Percentiles rank a stretch among this genome's conserved stretches.
Conservation (phyloP, 2,888 invertebrate genomes). For the Amphipyra berbera region DNA sequence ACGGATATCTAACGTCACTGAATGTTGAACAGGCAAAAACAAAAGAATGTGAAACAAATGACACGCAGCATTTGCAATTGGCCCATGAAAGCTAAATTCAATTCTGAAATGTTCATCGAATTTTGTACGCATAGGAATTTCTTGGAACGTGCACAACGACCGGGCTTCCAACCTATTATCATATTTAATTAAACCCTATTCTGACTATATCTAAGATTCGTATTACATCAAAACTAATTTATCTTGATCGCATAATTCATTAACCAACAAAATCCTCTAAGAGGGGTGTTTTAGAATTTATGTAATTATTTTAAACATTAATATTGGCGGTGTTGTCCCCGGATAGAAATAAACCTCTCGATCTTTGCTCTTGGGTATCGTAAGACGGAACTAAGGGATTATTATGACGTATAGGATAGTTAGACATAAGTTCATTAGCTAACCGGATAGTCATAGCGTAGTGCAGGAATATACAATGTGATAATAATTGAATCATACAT, state of each 20-base stretch:
- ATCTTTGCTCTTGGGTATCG: conserved; percentile 17
- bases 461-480: no score
- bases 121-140: conserved; percentile 49
- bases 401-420: background rate
- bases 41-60: conserved; percentile 49
- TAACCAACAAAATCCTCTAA: conserved; percentile 40
- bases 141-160: conserved; percentile 36
- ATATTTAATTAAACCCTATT: conserved; percentile 54
- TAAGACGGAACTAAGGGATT: conserved; percentile 12
- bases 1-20: conserved; percentile 12
- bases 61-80: conserved; percentile 28
- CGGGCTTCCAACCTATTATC: conserved; percentile 43
- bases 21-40: conserved; percentile 28
- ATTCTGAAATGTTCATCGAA: conserved; percentile 46
- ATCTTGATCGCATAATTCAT: conserved; percentile 59
- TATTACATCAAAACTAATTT: conserved; percentile 55
- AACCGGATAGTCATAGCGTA: no score
- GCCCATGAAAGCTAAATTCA: conserved; percentile 41
- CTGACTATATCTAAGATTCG: conserved; percentile 42
- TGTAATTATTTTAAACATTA: conserved; percentile 53
- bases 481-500: no score
- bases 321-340: conserved; percentile 26
- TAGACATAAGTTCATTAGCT: no score
- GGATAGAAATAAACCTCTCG: conserved; percentile 18
- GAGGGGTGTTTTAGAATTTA: conserved; percentile 48